These are phyloP conservation scores for Delphinapterus leucas DNA, from an alignment of 2,113 vertebrate species.

Conservation along the genomic window DNA sequence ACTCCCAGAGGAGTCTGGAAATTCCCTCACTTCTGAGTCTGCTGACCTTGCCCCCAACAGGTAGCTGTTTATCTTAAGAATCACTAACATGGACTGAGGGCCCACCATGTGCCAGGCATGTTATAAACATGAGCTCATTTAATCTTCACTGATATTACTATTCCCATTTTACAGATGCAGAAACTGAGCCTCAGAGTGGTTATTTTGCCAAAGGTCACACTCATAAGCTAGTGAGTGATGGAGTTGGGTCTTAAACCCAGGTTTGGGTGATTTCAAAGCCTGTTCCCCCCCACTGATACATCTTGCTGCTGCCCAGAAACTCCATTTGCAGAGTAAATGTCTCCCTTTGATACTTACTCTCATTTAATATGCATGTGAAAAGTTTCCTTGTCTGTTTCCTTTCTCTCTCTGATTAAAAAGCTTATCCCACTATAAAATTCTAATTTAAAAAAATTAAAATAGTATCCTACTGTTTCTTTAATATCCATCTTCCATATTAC, in stretches of 20 bases:
- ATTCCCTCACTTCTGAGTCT: not conserved
- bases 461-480: not conserved
- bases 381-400: not conserved
- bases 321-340: not conserved
- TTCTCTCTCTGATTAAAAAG: not conserved
- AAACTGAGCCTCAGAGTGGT: not conserved
- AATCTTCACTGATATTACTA: not conserved
- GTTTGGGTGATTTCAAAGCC: not conserved
- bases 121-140: not conserved
- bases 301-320: not conserved
- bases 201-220: not conserved
- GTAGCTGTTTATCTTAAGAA: not conserved
- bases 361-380: not conserved
- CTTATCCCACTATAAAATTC: not conserved
- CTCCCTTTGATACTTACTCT: not conserved
- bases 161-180: not conserved
- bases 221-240: not conserved
- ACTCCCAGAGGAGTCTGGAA: not conserved
- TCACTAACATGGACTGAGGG: not conserved
- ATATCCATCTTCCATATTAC: not conserved
- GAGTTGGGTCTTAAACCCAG: not conserved
- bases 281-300: not conserved
- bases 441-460: not conserved
- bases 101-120: not conserved
- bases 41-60: not conserved